Evolutionary conservation across 2,888 invertebrate genomes (phyloP).

Genomic region (Hydrotaea diabolus): DNA sequence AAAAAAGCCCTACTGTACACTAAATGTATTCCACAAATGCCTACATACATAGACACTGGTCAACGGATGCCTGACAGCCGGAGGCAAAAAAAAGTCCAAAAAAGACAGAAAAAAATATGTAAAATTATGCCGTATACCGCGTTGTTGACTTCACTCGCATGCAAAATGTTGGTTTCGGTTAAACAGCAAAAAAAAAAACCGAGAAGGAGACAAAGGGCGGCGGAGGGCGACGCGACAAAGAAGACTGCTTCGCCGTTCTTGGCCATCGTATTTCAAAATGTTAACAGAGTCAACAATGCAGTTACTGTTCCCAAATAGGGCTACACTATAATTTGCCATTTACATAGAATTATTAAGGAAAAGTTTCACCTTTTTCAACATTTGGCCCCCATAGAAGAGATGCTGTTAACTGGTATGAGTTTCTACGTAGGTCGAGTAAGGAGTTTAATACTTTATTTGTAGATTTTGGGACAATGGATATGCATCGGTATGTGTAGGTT

Average conservation of each 20-base stretch:
- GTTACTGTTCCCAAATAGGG: slow-evolving; percentile 58
- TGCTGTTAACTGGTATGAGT: slow-evolving; percentile 41
- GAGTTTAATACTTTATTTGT: not conserved
- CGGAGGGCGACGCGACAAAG: not conserved
- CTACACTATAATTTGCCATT: slow-evolving; percentile 66
- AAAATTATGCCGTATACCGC: slow-evolving; percentile 43
- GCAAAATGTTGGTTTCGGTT: slow-evolving; percentile 47
- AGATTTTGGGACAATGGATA: too few relatives aligned
- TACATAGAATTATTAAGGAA: slow-evolving; percentile 65
- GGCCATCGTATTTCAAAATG: slow-evolving; percentile 49
- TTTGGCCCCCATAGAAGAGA: slow-evolving; percentile 52
- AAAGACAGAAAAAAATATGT: slow-evolving; percentile 51
- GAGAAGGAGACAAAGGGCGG: not conserved
- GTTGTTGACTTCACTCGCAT: slow-evolving; percentile 66
- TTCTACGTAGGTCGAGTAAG: not conserved
- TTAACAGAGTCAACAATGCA: slow-evolving; percentile 65
- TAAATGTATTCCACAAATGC: slow-evolving; percentile 69
- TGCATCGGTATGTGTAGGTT: too few relatives aligned
- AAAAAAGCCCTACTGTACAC: slow-evolving; percentile 33
- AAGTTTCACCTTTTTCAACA: slow-evolving; percentile 63
- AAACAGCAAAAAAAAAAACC: slow-evolving; percentile 35
- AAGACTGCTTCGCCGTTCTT: slow-evolving; percentile 3
- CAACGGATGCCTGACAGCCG: slow-evolving; percentile 65
- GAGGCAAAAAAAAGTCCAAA: slow-evolving; percentile 45
- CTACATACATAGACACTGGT: slow-evolving; percentile 65